Evolutionary conservation across 2,888 invertebrate species (phyloP).

Genomic region (Busseola fusca): DNA sequence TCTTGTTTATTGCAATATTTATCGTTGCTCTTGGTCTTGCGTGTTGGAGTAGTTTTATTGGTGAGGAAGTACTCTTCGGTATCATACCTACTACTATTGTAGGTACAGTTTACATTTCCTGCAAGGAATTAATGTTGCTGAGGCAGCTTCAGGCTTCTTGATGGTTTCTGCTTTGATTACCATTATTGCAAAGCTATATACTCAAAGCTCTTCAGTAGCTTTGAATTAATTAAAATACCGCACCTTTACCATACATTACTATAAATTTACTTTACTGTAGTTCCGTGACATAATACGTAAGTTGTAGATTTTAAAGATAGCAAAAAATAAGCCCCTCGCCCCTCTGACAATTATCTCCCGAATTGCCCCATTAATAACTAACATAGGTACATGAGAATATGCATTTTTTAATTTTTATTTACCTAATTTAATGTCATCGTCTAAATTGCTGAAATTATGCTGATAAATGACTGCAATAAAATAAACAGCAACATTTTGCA

Average conservation of each 20-base stretch:
- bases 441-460: not conserved
- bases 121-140: conserved; percentile 6
- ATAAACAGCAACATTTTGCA: not conserved
- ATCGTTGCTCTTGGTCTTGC: conserved; percentile 19
- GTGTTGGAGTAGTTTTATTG: conserved; percentile 19
- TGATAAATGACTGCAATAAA: not conserved
- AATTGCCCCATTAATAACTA: conserved; percentile 9
- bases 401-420: not conserved
- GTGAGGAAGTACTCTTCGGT: conserved; percentile 5
- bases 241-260: not conserved
- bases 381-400: conserved; percentile 1
- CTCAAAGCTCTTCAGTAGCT: no score
- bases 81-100: not conserved
- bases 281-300: not conserved
- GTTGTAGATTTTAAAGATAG: conserved; percentile 5
- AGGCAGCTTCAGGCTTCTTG: not conserved
- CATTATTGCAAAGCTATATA: no score
- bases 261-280: not conserved
- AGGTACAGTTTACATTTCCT: conserved; percentile 9
- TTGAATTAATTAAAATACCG: not conserved
- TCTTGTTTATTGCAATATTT: conserved; percentile 36
- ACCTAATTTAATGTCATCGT: conserved; percentile 3
- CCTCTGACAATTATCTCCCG: not conserved
- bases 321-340: not conserved
- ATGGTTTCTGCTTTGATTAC: not conserved